A percentile compares a stretch with the other conserved stretches of the same genome.
These are phyloP conservation scores for Mayetiola destructor DNA, from an alignment of 2,888 invertebrate genomes.

Conservation along the genomic window DNA sequence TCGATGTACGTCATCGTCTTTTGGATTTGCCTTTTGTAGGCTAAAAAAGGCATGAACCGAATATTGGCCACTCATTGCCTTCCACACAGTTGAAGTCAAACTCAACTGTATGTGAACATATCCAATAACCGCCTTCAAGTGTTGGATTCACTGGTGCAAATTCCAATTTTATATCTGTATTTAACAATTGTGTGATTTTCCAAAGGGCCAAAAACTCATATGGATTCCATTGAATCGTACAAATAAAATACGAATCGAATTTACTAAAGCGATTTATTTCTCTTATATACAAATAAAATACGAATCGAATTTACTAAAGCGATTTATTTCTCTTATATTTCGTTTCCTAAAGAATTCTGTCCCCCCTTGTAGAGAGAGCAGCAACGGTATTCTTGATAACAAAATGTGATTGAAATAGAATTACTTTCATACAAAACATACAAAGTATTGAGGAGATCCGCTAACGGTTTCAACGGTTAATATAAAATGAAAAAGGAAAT, in stretches of 20 bases:
- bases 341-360: background rate
- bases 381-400: background rate
- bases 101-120: background rate
- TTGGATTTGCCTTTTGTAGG: too few species aligned
- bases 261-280: background rate
- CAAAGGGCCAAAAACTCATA: background rate
- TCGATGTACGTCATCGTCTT: background rate
- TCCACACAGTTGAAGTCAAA: too few species aligned
- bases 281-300: background rate
- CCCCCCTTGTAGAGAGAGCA: background rate
- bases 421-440: background rate
- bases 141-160: background rate
- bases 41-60: too few species aligned
- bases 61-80: too few species aligned
- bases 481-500: background rate
- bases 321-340: background rate
- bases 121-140: background rate
- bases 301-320: slow-evolving; percentile 4
- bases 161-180: slow-evolving; percentile 1
- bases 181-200: slow-evolving; percentile 8
- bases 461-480: too few species aligned
- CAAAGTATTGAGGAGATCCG: too few species aligned
- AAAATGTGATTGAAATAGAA: slow-evolving; percentile 11
- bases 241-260: slow-evolving; percentile 7
- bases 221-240: background rate